Conservation (phyloP, 1,140 invertebrate genomes). For the Drosophila tani region DNA sequence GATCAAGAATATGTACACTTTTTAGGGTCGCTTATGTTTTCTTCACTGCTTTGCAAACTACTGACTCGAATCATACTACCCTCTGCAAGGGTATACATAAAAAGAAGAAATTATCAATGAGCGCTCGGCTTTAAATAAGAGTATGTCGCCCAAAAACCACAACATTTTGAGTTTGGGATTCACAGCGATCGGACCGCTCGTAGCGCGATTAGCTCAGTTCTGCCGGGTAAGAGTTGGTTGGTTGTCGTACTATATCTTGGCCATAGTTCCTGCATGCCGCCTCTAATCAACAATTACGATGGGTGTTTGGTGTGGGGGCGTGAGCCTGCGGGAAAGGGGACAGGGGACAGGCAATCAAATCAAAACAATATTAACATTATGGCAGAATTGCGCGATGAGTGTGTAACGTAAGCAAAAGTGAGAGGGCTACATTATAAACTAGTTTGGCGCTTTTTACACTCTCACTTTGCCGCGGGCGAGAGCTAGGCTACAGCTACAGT, state of each 20-base stretch:
- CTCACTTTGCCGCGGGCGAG: conserved; percentile 29
- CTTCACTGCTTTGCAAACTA: too few species aligned
- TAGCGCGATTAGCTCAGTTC: conserved; percentile 9
- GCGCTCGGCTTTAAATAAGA: conserved; percentile 57
- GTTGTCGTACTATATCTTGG: neutral
- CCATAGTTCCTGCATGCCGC: conserved; percentile 2
- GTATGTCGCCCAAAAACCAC: conserved; percentile 47
- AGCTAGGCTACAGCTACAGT: conserved; percentile 19
- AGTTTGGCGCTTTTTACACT: conserved; percentile 51
- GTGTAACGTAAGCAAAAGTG: conserved; percentile 55
- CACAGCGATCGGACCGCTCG: conserved; percentile 38
- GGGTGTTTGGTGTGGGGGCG: neutral
- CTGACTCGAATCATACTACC: too few species aligned
- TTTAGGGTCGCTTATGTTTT: too few species aligned
- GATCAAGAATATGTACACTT: too few species aligned
- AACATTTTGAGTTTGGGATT: conserved; percentile 51
- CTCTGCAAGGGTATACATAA: conserved; percentile 4
- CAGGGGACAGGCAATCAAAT: conserved; percentile 7
- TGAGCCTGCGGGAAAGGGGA: conserved; percentile 1
- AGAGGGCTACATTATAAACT: conserved; percentile 54
- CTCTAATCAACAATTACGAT: conserved; percentile 24
- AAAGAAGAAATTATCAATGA: conserved; percentile 23
- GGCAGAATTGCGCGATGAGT: conserved; percentile 11
- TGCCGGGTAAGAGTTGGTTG: conserved; percentile 49
- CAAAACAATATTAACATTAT: conserved; percentile 11